Percentiles rank a stretch among this genome's conserved stretches.
Conservation (phyloP, 2,113 vertebrate species). For the Lophochroa leadbeateri region DNA sequence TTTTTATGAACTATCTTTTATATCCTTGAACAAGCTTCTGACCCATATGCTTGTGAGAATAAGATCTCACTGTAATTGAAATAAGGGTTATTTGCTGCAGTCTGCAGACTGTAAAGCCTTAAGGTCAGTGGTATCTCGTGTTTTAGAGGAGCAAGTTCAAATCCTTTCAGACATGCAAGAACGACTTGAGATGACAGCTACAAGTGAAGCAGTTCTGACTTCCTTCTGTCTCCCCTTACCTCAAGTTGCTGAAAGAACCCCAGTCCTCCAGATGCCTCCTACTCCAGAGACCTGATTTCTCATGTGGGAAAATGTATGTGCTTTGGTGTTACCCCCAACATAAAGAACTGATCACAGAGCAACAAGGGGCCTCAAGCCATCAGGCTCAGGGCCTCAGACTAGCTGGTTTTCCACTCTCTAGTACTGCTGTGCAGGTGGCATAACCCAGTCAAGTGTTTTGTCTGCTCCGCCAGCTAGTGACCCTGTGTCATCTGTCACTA, state of each 20-base stretch:
- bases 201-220: not conserved
- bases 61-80: not conserved
- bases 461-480: not conserved
- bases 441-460: not conserved
- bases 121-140: not conserved
- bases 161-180: not conserved
- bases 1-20: not conserved
- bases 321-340: not conserved
- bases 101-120: not conserved
- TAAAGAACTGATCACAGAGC: not conserved
- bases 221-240: not conserved
- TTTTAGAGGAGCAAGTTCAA: not conserved
- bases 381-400: not conserved
- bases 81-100: not conserved
- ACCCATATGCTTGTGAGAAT: not conserved
- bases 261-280: not conserved
- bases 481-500: not conserved
- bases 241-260: not conserved
- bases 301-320: rapidly evolving
- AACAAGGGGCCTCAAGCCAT: not conserved
- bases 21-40: not conserved
- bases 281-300: not conserved
- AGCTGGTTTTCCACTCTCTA: not conserved
- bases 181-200: not conserved
- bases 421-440: not conserved